Conservation (phyloP, 53 echinoderm and acorn worm genomes). For the Patiria pectinifera region DNA sequence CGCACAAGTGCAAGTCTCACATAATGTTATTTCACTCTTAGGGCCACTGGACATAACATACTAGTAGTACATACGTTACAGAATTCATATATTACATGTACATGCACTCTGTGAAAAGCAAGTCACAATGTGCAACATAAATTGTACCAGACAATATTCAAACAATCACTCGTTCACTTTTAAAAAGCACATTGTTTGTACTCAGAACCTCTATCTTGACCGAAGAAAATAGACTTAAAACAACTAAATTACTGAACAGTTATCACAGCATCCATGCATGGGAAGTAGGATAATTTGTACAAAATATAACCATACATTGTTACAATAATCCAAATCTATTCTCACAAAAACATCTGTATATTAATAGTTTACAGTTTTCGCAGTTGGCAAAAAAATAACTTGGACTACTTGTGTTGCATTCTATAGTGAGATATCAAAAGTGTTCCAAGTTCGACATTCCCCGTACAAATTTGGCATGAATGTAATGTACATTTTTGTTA, state of each 20-base stretch:
- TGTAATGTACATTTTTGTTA: not conserved
- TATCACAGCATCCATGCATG: slow-evolving; percentile 26
- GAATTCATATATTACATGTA: slow-evolving; percentile 57
- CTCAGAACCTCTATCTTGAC: not conserved
- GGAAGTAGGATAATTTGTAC: slow-evolving; percentile 7
- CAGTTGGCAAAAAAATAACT: not conserved
- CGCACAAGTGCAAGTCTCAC: slow-evolving; percentile 40
- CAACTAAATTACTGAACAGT: not conserved
- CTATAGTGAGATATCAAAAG: not conserved
- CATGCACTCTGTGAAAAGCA: slow-evolving; percentile 48
- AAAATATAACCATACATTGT: not conserved
- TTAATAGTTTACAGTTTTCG: not conserved
- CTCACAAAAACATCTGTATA: not conserved
- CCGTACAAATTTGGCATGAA: too few relatives aligned
- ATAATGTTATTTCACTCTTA: slow-evolving; percentile 46
- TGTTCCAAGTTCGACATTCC: not conserved
- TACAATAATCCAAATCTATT: not conserved
- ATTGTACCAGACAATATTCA: slow-evolving; percentile 6
- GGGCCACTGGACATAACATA: slow-evolving; percentile 47
- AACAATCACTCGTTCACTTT: slow-evolving; percentile 7
- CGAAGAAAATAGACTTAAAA: not conserved
- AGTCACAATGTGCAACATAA: slow-evolving; percentile 20
- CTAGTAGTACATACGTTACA: slow-evolving; percentile 57
- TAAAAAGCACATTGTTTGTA: not conserved
- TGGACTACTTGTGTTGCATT: not conserved